Base-by-base conservation (phyloP, 2,113 vertebrate species). In the Gymnogyps californianus region DNA sequence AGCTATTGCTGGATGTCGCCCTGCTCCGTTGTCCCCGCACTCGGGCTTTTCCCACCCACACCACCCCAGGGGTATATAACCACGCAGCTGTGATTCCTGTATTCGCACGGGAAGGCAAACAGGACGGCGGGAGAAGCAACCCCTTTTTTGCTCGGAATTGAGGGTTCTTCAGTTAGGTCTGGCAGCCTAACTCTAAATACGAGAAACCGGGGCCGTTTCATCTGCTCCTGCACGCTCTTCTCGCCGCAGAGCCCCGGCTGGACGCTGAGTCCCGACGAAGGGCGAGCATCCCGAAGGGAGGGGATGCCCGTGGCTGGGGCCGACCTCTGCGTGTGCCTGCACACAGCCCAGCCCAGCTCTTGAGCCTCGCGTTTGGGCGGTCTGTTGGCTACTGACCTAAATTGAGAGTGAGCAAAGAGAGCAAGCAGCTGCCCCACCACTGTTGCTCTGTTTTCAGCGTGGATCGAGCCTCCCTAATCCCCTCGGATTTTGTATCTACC, bases 381-480 rank as follows among this genome's bases (percentile, higher is more conserved):
- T 44, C 83, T 46, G 59, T 66, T 84, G 92, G 67, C 87, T 66
- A 17, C 96, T 98, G 98, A 98, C 98, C 98, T 98, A 97, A 98
- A 98, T 97, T 86, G 90, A 96, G 95, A 71, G 64, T 69, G 87
- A 96, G 96, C 94, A 87, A 96, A 96, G 93, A 96, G 83, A 97
- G 91, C 87, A 97, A 83, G 93, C 86, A 97, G 94, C 97, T 97
- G 96, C 96, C 98, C 97, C 95, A 38, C 96, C 91, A 72, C 95
- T 64, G 64, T 88, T 97, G 97, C 97, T 98, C 97, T 97, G 97
- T 98, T 98, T 98, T 95, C 99, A 98, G 98, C 74, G 32, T 96
- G 97, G 98, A 98, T 98, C 98, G 98, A 98, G 98, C 98, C 97
- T 98, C 97, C 97, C 89, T 99, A 99, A 99, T 99, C 99, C 98